Base-by-base conservation (phyloP, 2,113 vertebrate genomes). In the Pristiophorus japonicus region DNA sequence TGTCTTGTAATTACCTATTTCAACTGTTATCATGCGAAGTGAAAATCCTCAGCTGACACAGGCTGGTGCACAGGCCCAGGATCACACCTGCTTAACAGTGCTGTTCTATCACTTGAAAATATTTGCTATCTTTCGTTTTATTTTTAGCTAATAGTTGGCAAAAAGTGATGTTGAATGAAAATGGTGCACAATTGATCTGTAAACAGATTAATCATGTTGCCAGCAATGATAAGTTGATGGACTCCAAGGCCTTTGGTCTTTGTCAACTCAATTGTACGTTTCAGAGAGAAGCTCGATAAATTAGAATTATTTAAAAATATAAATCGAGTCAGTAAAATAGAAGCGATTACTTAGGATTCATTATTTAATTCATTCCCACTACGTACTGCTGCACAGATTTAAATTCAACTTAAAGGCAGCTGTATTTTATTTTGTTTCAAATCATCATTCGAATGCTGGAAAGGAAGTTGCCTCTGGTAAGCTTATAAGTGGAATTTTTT, bases 161-260 rank as follows among this genome's bases (percentile, higher is more conserved):
- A 92, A n/a, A 63, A 38, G 45, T 87, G 84, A 18, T 65, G 59
- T 38, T 92, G 34, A 92, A 92, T 63, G 55, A 62, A 91, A 91
- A 62, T n/a, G 14, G 62, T 92, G 34, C 59, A 63, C 59, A 92
- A 92, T 92, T 92, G 59, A 63, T 38, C 34, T 22, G 59, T 63
- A 63, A 92, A 92, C 55, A 16, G 6, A 38, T 92, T 92, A 62
- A 63, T 92, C 55, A 63, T 92, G 14, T n/a, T 92, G 88, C 88
- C 30, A 92, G 16, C 59, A 92, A 62, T 63, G 59, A n/a, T 63
- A 63, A 38, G 59, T 38, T 92, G n/a, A 55, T 92, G 59, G 59
- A 63, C 59, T 63, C 20, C 0, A 16, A 90, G 27, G 87, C 87
- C 87, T 92, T 63, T 63, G 27, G 87, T 51, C 51, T 92, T 63